Conservation (phyloP, 2,888 invertebrate species). For the Nasonia oneida region DNA sequence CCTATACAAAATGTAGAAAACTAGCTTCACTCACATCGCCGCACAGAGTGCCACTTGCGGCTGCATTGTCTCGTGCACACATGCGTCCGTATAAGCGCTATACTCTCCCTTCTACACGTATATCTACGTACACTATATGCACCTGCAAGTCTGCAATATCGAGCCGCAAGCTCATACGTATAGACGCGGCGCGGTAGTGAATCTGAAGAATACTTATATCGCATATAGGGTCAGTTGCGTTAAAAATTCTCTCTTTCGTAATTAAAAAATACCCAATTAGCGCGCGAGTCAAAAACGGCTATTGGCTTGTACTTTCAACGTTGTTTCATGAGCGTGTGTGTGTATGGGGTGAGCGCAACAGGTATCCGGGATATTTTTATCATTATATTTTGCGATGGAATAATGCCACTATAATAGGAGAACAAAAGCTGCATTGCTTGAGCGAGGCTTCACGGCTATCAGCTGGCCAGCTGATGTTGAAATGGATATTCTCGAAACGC, state of each 20-base stretch:
- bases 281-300: too few relatives aligned
- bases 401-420: background rate
- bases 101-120: background rate
- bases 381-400: background rate
- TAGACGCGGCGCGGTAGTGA: too few relatives aligned
- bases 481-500: too few relatives aligned
- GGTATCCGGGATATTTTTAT: background rate
- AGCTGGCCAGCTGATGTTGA: background rate
- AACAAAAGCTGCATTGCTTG: background rate
- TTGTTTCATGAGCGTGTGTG: background rate
- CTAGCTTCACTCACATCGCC: conserved; percentile 3
- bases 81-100: background rate
- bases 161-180: background rate
- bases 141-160: background rate
- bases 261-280: too few relatives aligned
- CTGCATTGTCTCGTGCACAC: background rate
- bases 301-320: too few relatives aligned
- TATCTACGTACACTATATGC: background rate
- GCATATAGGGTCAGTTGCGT: too few relatives aligned
- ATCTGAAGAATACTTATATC: too few relatives aligned
- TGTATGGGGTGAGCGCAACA: background rate
- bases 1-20: conserved; percentile 78
- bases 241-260: too few relatives aligned
- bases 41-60: background rate
- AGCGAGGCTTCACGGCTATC: background rate